Evolutionary conservation across 2,113 vertebrate genomes (phyloP).

Genomic region (Chaetura pelagica): DNA sequence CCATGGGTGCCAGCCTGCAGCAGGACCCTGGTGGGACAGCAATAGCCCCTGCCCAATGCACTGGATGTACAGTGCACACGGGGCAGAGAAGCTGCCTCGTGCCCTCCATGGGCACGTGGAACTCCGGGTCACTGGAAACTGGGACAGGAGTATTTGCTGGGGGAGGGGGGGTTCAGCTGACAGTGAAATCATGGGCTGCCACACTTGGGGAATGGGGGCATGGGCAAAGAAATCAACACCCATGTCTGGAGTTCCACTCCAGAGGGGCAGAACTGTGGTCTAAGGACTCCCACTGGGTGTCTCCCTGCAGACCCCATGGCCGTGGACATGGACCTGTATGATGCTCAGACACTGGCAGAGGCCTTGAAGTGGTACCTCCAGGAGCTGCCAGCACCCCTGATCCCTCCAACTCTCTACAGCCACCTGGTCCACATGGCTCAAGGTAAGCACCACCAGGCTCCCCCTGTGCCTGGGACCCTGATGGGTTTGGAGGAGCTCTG

Average conservation of each 20-base stretch:
- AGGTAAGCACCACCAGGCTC: conserved; percentile 54
- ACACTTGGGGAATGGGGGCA: background rate
- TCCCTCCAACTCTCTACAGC: conserved; percentile 78
- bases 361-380: conserved; percentile 81
- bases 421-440: conserved; percentile 83
- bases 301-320: conserved; percentile 55
- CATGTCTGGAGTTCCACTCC: background rate
- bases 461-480: fast-evolving
- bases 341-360: conserved; percentile 71
- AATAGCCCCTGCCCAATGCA: background rate
- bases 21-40: background rate
- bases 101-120: background rate
- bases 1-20: background rate
- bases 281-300: background rate
- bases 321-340: conserved; percentile 78
- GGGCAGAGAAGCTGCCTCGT: background rate
- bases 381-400: conserved; percentile 76
- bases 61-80: background rate
- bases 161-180: background rate
- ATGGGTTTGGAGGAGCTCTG: background rate
- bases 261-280: fast-evolving
- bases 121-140: background rate
- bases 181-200: background rate
- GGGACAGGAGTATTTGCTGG: background rate
- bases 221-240: background rate